Percentiles rank a stretch among this genome's conserved stretches.
These are phyloP conservation scores for Chloebia gouldiae DNA, from an alignment of 2,113 vertebrate species.

Conservation along the genomic window DNA sequence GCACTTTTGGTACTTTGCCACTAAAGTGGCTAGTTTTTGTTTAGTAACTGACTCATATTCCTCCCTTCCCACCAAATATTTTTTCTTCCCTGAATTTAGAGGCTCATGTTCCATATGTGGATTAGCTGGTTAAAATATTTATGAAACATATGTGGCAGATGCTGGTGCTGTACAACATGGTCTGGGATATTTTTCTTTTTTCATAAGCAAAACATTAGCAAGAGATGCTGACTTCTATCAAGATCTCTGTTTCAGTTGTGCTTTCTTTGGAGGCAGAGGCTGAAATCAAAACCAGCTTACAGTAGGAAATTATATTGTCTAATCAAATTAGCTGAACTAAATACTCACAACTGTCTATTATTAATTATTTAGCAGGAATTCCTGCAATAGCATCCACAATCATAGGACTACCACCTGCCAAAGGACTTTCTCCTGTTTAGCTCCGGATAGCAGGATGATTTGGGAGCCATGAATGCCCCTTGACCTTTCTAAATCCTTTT, in stretches of 20 bases:
- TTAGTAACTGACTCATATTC: not conserved
- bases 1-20: not conserved
- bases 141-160: not conserved
- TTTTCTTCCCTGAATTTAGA: not conserved
- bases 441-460: conserved; percentile 31
- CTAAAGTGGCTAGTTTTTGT: not conserved
- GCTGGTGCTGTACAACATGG: not conserved
- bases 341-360: not conserved
- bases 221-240: not conserved
- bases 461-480: conserved; percentile 71
- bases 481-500: conserved; percentile 76
- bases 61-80: not conserved
- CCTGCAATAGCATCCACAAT: not conserved
- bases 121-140: not conserved
- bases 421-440: conserved; percentile 32
- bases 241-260: not conserved
- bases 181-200: not conserved
- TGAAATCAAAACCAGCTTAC: not conserved
- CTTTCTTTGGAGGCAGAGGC: not conserved
- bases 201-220: not conserved
- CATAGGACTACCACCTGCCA: not conserved
- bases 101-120: not conserved
- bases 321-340: not conserved
- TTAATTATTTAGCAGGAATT: not conserved
- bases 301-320: not conserved